Evolutionary conservation across 2,113 vertebrate species (phyloP).

Genomic region (Corythaixoides concolor): DNA sequence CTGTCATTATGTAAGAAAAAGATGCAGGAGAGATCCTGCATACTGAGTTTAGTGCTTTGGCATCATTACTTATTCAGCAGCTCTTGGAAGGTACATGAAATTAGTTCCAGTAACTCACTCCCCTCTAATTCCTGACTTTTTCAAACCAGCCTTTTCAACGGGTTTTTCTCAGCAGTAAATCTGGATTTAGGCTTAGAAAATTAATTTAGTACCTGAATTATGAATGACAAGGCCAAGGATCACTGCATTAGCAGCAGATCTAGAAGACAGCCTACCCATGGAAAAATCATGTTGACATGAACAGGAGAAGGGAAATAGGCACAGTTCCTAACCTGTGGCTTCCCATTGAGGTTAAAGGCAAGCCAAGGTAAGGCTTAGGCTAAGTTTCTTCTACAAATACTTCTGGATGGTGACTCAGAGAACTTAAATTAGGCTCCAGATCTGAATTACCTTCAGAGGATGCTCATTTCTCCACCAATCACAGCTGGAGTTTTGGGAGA

Average conservation of each 20-base stretch:
- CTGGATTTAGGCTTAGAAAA: background rate
- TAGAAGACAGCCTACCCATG: background rate
- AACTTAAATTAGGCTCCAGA: background rate
- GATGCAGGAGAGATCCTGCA: background rate
- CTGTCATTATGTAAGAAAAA: background rate
- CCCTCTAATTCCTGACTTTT: background rate
- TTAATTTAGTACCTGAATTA: background rate
- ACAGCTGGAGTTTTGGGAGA: background rate
- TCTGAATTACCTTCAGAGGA: background rate
- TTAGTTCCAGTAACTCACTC: background rate
- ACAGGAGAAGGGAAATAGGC: background rate
- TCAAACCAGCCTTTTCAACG: background rate
- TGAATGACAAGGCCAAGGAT: background rate
- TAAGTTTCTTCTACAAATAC: background rate
- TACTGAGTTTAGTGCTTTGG: background rate
- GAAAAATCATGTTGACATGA: background rate
- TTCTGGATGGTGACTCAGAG: background rate
- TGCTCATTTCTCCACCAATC: background rate
- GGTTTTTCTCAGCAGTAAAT: background rate
- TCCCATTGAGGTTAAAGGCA: background rate
- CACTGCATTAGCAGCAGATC: background rate
- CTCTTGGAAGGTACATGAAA: background rate
- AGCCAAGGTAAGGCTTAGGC: background rate
- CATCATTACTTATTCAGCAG: background rate
- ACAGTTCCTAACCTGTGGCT: background rate